Conservation (phyloP, 2,888 invertebrate genomes). For the Lepas anatifera region DNA sequence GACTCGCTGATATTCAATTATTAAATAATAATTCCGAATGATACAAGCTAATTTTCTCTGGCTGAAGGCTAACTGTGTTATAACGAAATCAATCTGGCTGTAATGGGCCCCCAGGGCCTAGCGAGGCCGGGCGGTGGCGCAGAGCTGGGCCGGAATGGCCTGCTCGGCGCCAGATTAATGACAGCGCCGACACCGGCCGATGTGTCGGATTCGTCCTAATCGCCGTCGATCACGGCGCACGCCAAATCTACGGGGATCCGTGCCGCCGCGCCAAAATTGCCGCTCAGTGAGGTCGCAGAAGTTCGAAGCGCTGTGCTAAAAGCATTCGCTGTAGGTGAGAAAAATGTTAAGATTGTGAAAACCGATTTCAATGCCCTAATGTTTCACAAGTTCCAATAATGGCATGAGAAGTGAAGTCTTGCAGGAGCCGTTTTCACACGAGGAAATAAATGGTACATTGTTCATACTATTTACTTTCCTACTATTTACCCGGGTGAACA, state of each 20-base stretch:
- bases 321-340: no score
- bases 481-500: no score
- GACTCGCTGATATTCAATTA: slow-evolving; percentile 3
- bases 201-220: slow-evolving; percentile 1
- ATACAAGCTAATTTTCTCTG: slow-evolving; percentile 11
- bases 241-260: slow-evolving; percentile 1
- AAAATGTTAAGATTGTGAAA: no score
- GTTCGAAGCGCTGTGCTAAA: no score
- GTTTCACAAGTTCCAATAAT: no score
- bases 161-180: neutral
- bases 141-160: neutral
- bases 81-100: slow-evolving; percentile 1
- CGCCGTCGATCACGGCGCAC: slow-evolving; percentile 3
- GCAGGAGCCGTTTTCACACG: no score
- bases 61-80: slow-evolving; percentile 5
- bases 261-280: neutral
- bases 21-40: slow-evolving; percentile 12
- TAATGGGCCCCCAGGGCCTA: neutral
- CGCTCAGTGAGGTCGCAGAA: no score
- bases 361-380: no score
- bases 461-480: no score
- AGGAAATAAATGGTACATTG: no score
- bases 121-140: neutral
- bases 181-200: neutral
- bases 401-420: no score